Percentiles rank a stretch among this genome's conserved stretches.
Conservation (phyloP, 1,140 invertebrate genomes). For the Octopus bimaculoides region DNA sequence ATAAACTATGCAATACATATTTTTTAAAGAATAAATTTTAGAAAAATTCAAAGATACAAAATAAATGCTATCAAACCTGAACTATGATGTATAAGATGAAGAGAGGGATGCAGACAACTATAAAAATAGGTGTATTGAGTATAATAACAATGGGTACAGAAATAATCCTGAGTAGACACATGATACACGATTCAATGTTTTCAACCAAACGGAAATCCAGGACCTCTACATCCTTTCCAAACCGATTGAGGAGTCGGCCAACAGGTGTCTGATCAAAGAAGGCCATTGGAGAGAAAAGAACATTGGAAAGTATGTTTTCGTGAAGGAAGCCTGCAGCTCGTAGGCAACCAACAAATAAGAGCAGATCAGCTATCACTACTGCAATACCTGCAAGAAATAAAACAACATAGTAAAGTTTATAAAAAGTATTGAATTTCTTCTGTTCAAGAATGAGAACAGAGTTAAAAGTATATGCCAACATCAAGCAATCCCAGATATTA, state of each 20-base stretch:
- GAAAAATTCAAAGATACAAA: no score
- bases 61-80: conserved; percentile 22
- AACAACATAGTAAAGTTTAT: neutral
- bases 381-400: conserved; percentile 66
- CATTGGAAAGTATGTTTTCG: conserved; percentile 36
- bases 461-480: no score
- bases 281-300: conserved; percentile 63
- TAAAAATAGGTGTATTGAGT: conserved; percentile 20
- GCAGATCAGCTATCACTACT: conserved; percentile 59
- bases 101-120: conserved; percentile 24
- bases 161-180: conserved; percentile 17
- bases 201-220: conserved; percentile 42
- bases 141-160: conserved; percentile 21
- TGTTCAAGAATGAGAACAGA: no score
- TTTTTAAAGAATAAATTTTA: no score
- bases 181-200: conserved; percentile 30
- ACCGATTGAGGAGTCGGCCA: conserved; percentile 64
- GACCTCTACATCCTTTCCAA: conserved; percentile 59
- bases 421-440: neutral
- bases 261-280: conserved; percentile 68
- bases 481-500: no score
- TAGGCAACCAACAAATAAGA: conserved; percentile 41
- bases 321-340: conserved; percentile 49
- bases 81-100: conserved; percentile 22
- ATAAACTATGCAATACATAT: no score